Conservation (phyloP, 2,113 vertebrate genomes). For the Myodes glareolus region DNA sequence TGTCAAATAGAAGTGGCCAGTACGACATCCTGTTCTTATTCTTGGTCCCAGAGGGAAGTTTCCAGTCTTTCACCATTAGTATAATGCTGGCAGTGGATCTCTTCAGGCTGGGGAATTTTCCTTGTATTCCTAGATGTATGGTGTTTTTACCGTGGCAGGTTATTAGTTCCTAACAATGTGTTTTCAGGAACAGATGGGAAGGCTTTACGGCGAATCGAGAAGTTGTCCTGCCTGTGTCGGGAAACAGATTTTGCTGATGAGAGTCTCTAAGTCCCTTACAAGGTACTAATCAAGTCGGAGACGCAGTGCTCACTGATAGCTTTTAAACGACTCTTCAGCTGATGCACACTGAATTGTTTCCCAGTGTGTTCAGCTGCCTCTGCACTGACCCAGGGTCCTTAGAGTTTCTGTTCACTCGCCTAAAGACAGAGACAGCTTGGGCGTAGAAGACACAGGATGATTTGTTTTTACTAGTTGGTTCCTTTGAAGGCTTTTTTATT, state of each 20-base stretch:
- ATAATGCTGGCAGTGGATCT: neutral
- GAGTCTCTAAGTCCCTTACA: constrained; percentile 10
- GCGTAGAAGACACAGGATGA: neutral
- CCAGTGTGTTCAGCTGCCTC: constrained; percentile 51
- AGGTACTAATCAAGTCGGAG: constrained; percentile 29
- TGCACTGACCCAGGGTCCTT: constrained; percentile 65
- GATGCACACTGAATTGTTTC: constrained; percentile 39
- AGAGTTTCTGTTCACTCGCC: constrained; percentile 62
- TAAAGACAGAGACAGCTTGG: constrained; percentile 20
- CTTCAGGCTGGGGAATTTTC: neutral
- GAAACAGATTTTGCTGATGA: constrained; percentile 33
- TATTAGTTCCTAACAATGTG: neutral
- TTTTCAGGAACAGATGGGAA: constrained; percentile 43
- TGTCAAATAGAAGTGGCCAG: neutral
- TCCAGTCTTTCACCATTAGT: neutral
- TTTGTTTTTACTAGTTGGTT: constrained; percentile 39
- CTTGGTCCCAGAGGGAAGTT: neutral
- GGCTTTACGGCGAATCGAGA: neutral
- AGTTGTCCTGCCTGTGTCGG: neutral
- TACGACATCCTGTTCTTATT: neutral
- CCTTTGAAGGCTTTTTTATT: constrained; percentile 27
- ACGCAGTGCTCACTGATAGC: neutral
- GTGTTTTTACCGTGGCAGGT: neutral
- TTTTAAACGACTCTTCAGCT: constrained; percentile 31
- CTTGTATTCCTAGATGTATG: neutral